Base-by-base conservation (phyloP, 2,113 vertebrate species). In the Fulmarus glacialis region DNA sequence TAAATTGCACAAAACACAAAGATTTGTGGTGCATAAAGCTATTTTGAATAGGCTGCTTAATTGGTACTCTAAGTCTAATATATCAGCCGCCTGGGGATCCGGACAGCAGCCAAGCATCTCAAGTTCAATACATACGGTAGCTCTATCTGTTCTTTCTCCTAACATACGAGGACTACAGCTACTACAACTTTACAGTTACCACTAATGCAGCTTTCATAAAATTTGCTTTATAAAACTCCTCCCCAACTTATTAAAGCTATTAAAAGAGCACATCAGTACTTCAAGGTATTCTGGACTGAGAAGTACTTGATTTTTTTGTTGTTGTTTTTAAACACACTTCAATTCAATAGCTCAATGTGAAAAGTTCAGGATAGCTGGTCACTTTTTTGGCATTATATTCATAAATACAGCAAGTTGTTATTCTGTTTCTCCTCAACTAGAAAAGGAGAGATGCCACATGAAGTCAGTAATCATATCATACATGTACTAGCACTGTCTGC, bases 11-110 rank as follows among this genome's bases (percentile, higher is more conserved):
- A 52, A 87, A 87, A 16, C 21, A 40, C 43, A 64, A 90, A 75
- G 94, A 90, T 92, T 84, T 90, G 87, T 84, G 40, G 68, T 95
- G 70, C 64, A 90, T 50, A 84, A 93, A 96, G 38, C 43, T 75
- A 50, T 87, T 92, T 70, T 74, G 48, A 93, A 94, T 52, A 82
- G 53, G 60, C 75, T 90, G 67, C 82, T 93, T 90, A 97, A 91
- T 87, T 92, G 60, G 53, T 62, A 40, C 64, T 62, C 26, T 45
- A 72, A 45, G 83, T 83, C 67, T 68, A 68, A 88, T 82, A 20
- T 18, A 85, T 88, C 81, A 78, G 58, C 89, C 91, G 80, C 73
- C 77, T 50, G 38, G n/a, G n/a, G 85, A 52, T n/a, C 73, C 93
- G 95, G 93, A 74, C 12, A 77, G 85, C 93, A 92, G 95, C 95